Evolutionary conservation across 2,113 vertebrate species (phyloP), one percentile per base, ranked within the genome.

Genomic region (Tautogolabrus adspersus): DNA sequence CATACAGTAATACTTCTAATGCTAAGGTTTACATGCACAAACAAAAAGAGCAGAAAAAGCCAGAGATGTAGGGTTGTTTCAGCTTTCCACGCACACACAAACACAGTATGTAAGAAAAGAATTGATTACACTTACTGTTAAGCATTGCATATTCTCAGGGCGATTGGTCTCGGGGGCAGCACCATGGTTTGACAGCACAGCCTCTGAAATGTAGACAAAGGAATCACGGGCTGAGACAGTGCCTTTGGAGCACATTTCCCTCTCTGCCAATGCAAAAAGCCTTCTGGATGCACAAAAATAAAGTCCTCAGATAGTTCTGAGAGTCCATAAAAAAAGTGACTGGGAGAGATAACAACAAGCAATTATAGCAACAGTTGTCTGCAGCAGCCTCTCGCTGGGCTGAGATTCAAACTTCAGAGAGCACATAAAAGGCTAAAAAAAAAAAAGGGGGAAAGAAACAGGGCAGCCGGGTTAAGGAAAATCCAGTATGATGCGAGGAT

Each of bases 111-210:
- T 34, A 12, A n/a, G 10, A 13, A 66, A 44, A 26, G 49, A 7
- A 52, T 49, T 62, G 22, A n/a, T 78, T n/a, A 0, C 62, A 94
- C 94, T 95, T 86, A 95, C 94, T 91, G 93, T 94, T 94, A 93
- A 89, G 91, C 94, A 94, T 93, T 95, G 94, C 94, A 95, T 93
- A 65, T 93, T 93, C 76, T 83, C 94, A 23, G 90, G 38, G 46
- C 90, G 93, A 89, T 79, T 86, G 81, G 75, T 82, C 81, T 94
- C 92, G 60, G 88, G 85, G 11, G 44, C 86, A 83, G 86, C 86
- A 89, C 85, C 89, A 86, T 93, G 91, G 79, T 89, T 91, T 88
- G 87, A 92, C 74, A 89, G 82, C 77, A 88, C 82, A 1, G 72
- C 87, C 54, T 95, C 96, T 97, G 79, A 26, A 91, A 95, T 88